Base-by-base conservation (phyloP, 2,113 vertebrate genomes). In the Trachemys scripta region DNA sequence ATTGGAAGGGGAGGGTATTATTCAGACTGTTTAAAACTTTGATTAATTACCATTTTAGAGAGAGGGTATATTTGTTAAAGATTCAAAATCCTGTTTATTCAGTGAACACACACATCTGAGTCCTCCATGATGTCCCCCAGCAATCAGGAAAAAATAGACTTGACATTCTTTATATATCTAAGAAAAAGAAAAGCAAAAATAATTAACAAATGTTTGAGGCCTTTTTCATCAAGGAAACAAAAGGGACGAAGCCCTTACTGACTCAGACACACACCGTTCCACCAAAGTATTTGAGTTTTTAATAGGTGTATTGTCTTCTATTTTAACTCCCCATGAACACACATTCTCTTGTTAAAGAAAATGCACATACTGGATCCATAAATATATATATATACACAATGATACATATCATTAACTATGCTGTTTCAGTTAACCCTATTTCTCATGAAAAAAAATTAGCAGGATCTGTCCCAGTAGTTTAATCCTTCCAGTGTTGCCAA, bases 21-120 rank as follows among this genome's bases (percentile, higher is more conserved):
- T 93, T 94, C 83, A 92, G 62, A 93, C 62, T 84, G 24, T 94
- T 93, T 91, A 49, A 78, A 81, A 31, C 88, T 50, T 83, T 57
- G 38, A 25, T 79, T 42, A 25, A 79, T 96, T 93, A 97, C 92
- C 94, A 95, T 97, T 97, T 97, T 96, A 86, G 84, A 94, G 83
- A 75, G 62, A 78, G 93, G 29, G 10, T 65, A 90, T 0, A 2
- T 42, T 38, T 72, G 20, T 38, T 87, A 42, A 94, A 95, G 51
- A 42, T 69, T 13, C 24, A 29, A 0, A 0, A 8, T n/a, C 75
- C 51, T 94, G 35, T 35, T 35, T 69, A 5, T n/a, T 69, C 62
- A 69, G 35, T 35, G 62, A n/a, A 69, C 35, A 11, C 5, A 7
- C 72, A 76, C 69, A 72, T 25, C 38, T 76, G 72, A 45, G 72